Evolutionary conservation across 2,888 invertebrate species (phyloP), one percentile per base, ranked within the genome.

Genomic region (Ethmia dodecea): DNA sequence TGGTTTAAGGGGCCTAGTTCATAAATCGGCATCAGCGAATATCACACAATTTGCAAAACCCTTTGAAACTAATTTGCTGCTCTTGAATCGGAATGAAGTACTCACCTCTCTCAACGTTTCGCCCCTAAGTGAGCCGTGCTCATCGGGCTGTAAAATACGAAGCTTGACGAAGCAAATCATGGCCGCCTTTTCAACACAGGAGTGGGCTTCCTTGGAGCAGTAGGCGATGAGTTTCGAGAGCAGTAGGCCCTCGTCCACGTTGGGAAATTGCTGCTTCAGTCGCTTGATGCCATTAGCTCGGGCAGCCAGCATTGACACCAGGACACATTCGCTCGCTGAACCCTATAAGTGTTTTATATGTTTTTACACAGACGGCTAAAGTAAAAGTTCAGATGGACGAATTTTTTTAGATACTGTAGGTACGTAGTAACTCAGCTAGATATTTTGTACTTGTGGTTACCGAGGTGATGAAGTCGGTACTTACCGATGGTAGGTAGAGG

Each of bases 121-220:
- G 1, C 96, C 96, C 39, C 95, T 88, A 33, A 97, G 87, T 16
- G 92, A 91, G 37, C 93, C 94, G 45, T 93, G 90, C 41, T 93
- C 93, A 61, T 97, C 97, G 0, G 96, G 94, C 63, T 96, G 96
- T 42, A 97, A 81, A 66, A 96, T 96, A 32, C 96, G 88, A 37
- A 97, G 75, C 69, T 96, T 97, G 6, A 96, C 96, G 62, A 97
- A 96, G 59, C 93, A 92, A 54, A 97, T 96, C 96, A 97, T 96
- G 2, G 96, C 96, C 2, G 95, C 94, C 68, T 97, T 97, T 72
- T 97, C 96, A 3, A 96, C 96, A 61, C 95, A 95, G 18, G 96
- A 96, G 71, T 97, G 97, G 14, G 96, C 93, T 71, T 96, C 95
- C 60, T 93, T 93, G 18, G 94, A 94, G 73, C 95, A 95, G 65